Conservation (phyloP, 2,113 vertebrate genomes). For the Cinclus mexicanus region DNA sequence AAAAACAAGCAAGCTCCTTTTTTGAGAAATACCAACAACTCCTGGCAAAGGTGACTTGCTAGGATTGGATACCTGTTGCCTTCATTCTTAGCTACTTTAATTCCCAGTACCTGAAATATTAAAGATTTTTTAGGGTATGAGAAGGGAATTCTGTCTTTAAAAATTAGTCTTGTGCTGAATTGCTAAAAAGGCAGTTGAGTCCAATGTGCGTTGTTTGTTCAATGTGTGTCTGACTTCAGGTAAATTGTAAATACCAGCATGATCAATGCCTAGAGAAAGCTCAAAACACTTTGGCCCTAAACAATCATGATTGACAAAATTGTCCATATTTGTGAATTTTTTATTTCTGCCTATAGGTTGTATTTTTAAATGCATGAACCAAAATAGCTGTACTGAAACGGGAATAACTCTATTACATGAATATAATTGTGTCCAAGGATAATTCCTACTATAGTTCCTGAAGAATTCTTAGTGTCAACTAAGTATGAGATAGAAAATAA, state of each 20-base stretch:
- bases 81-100: background rate
- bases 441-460: background rate
- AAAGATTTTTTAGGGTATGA: background rate
- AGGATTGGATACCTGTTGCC: background rate
- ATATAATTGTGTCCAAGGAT: background rate
- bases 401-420: background rate
- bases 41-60: background rate
- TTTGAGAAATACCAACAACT: background rate
- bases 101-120: background rate
- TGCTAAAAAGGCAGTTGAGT: background rate
- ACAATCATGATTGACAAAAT: background rate
- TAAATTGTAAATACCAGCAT: background rate
- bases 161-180: background rate
- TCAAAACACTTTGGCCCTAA: background rate
- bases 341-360: background rate
- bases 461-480: background rate
- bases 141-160: background rate
- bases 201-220: background rate
- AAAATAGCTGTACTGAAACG: background rate
- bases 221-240: background rate
- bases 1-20: background rate
- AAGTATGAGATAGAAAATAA: background rate
- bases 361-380: background rate
- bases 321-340: background rate
- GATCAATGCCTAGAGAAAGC: background rate